Base-by-base conservation (phyloP, 2,888 invertebrate species). In the Papilio gigon region DNA sequence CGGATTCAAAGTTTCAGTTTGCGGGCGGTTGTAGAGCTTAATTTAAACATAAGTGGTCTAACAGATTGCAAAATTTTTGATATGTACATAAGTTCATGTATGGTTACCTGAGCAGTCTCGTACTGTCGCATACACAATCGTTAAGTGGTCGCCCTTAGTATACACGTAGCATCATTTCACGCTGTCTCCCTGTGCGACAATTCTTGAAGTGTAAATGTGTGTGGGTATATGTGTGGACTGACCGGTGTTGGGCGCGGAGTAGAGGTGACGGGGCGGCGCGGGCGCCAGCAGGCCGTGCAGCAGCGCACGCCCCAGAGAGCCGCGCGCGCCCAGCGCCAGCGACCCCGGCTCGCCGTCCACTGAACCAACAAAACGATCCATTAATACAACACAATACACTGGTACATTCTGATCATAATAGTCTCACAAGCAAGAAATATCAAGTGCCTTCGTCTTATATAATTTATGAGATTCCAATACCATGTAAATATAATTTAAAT, bases 201-300 rank as follows among this genome's bases (percentile, higher is more conserved):
- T 2, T 42, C 8, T 42, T 0, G 8, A 17, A 17, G 42, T 42
- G n/a, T 14, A 4, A 44, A 3, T 25, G 22, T 17, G 17, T 30
- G 6, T 30, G 42, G n/a, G 44, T 56, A n/a, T 20, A 22, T 60
- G 40, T 35, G 9, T 14, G 59, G 35, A 80, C 83, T 83, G 85
- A 95, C 95, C 95, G 85, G 93, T 94, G 84, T 94, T 95, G 73
- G 94, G 94, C 77, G 93, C 94, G 82, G 93, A 94, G 90, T 93
- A 94, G 77, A 93, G 93, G 77, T 88, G 91, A 72, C 88, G 90
- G 72, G 88, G 90, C 77, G 93, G 91, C 71, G 93, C 93, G 27
- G 94, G 93, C 71, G 94, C 94, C 67, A 95, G 93, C 71, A 95
- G 93, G 4, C 94, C 94, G 77, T 94, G 94, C 65, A 95, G 89